These are phyloP conservation scores for Meloe dianella DNA, from an alignment of 2,888 invertebrate species.

Conservation along the genomic window DNA sequence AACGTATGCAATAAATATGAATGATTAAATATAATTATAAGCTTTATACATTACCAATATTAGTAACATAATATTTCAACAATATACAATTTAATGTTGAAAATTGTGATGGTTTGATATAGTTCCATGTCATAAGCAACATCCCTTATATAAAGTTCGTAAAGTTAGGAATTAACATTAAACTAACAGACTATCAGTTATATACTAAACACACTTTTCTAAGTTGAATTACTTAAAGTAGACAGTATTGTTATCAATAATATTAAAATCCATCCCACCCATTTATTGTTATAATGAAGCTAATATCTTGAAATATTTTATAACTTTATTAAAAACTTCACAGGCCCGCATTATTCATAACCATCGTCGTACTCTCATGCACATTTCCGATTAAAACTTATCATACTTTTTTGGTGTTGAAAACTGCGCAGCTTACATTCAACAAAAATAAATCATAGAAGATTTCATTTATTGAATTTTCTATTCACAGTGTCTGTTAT, in stretches of 20 bases:
- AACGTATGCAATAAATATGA: too few species aligned
- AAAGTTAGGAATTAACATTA: constrained; percentile 6
- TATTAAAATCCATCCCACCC: neutral
- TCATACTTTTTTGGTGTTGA: neutral
- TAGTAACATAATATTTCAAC: neutral
- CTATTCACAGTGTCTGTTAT: neutral
- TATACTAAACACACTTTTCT: constrained; percentile 38
- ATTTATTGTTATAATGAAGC: neutral
- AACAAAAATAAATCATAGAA: constrained; percentile 13
- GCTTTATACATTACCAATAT: neutral
- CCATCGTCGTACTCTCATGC: neutral
- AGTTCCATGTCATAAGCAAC: neutral
- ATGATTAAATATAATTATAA: neutral
- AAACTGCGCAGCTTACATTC: constrained; percentile 3
- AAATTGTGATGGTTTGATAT: neutral
- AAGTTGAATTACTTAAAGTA: constrained; percentile 34
- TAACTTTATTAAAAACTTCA: constrained; percentile 4
- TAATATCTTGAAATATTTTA: neutral
- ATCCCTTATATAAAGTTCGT: neutral
- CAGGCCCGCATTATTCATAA: constrained; percentile 8
- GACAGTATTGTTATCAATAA: neutral
- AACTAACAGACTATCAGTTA: constrained; percentile 39
- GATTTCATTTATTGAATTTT: constrained; percentile 15
- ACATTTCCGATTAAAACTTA: constrained; percentile 19
- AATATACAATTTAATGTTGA: neutral